Conservation (phyloP, 2,113 vertebrate species). For the Eretmodus cyanostictus region DNA sequence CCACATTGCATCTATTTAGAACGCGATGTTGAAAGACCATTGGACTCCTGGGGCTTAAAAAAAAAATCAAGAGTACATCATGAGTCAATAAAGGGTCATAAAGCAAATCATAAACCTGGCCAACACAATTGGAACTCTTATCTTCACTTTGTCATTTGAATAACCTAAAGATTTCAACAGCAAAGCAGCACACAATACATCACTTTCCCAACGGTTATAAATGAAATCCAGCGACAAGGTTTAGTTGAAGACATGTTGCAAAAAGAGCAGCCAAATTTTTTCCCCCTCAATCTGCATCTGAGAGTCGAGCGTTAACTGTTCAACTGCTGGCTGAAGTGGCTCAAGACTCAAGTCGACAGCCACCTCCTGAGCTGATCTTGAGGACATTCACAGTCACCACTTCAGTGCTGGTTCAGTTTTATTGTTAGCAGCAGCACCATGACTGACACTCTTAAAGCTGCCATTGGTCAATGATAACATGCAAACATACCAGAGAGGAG, state of each 20-base stretch:
- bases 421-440: not conserved
- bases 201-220: not conserved
- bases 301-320: not conserved
- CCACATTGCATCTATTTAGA: not conserved
- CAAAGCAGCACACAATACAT: not conserved
- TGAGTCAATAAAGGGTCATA: not conserved
- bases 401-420: not conserved
- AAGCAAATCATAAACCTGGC: not conserved
- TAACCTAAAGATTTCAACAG: not conserved
- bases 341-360: not conserved
- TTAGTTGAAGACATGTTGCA: not conserved
- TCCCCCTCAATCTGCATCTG: not conserved
- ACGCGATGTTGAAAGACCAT: not conserved
- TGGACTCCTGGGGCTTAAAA: not conserved
- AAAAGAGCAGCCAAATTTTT: conserved; percentile 44
- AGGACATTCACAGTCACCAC: not conserved
- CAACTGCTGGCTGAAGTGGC: not conserved
- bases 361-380: not conserved
- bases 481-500: not conserved
- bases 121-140: not conserved
- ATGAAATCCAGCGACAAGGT: not conserved
- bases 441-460: not conserved
- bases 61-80: not conserved
- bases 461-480: not conserved
- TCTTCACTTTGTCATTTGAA: not conserved